Base-by-base conservation (phyloP, 2,797 vertebrate species). In the Phrynocephalus vlangalii region DNA sequence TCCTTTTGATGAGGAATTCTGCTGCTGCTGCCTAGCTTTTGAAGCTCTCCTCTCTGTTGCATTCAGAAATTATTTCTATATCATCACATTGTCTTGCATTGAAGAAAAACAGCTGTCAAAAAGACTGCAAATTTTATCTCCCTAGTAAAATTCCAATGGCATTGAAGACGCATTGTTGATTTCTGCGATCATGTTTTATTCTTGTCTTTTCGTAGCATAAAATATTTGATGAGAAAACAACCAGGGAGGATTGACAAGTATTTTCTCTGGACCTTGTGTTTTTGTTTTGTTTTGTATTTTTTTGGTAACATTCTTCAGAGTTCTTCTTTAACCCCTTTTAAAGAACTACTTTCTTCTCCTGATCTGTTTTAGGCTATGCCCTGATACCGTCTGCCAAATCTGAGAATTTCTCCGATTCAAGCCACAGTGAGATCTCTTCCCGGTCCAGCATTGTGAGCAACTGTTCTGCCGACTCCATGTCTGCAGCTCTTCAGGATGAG, bases 371-470 rank as follows among this genome's bases (percentile, higher is more conserved):
- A 99, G 98, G 98, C 91, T 98, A 98, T 0, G 93, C 97, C 33
- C 96, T 98, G 90, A 96, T 96, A 3, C 97, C 98, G 0, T 96
- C 96, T 16, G 94, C 97, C 9, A 98, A 97, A 93, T 97, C 97
- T 0, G 98, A 99, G 93, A 98, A 98, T 95, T 96, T 98, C 91
- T 99, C 98, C 0, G 98, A 99, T 96, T 99, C 98, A 18, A 99
- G 98, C 81, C 98, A 99, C 96, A 99, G 98, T 2, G 98, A 99
- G 97, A 98, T 99, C 88, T 99, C 98, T 0, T 99, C 98, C 5
- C 97, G 98, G 76, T 99, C 98, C 96, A 99, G 98, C 93, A 98
- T 99, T 0, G 97, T 98, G 77, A 98, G 97, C 94, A 98, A 97
- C 93, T 98, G 98, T 90, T 99, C 99, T 0, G 97, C 97, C 18